Evolutionary conservation across 2,888 invertebrate species (phyloP), one percentile per base, ranked within the genome.

Genomic region (Platynereis dumerilii): DNA sequence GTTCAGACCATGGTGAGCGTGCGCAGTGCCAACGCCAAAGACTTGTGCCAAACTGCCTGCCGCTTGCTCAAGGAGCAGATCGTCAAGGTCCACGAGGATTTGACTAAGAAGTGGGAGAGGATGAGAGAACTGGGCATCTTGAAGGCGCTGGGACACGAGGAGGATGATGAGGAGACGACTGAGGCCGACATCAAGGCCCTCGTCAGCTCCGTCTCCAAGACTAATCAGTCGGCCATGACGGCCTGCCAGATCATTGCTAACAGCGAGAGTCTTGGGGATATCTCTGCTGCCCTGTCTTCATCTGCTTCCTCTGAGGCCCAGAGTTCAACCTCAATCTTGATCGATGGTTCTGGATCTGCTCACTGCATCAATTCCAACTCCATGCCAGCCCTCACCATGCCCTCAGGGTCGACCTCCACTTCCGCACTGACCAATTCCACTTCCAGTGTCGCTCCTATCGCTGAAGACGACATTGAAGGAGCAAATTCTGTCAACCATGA

Each of bases 31-130:
- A 48, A 55, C 2, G 62, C 62, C 45, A 62, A 62, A 29, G 94
- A 96, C 86, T 86, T 95, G 66, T 88, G 64, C 27, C 64, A 64
- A 53, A 29, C 57, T 34, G 58, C 58, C 1, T 64, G 64, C 42
- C 20, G 53, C 2, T 42, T 56, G 3, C 57, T 62, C 2, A 62
- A 57, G 57, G 60, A 65, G 24, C 65, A 65, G 53, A 65, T 65
- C 55, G 22, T 56, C 29, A 55, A 57, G 39, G 58, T 66, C 44
- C 58, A 62, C 17, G 54, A 52, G 20, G 65, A 68, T 34, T 59
- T 69, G 27, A 59, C 63, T 24, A 58, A 64, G 27, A 58, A 61
- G 55, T 68, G 68, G 68, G 22, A 61, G 34, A 55, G 58, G 55
- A 28, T 65, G 20, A 28, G 60, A 45, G 59, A 29, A 1, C 27